phyloP scores from a whole-genome alignment of 2,113 vertebrate genomes.

The Aptenodytes patagonicus region DNA sequence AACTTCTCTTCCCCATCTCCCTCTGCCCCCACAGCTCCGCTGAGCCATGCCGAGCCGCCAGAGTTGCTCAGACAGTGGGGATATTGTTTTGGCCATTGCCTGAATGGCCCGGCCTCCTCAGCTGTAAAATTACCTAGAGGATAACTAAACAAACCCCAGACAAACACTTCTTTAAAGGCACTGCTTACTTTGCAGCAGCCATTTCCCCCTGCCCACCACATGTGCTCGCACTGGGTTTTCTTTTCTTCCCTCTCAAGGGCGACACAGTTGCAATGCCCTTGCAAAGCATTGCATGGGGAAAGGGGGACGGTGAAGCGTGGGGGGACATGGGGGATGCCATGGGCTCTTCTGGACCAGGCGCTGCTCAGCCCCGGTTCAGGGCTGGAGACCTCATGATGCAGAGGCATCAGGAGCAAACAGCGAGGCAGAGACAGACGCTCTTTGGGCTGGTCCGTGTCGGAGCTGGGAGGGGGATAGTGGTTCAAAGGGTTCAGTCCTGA shows the following conservation, averaged over 20 bases:
- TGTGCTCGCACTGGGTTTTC: background rate
- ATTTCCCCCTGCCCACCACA: conserved; percentile 40
- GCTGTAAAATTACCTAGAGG: conserved; percentile 72
- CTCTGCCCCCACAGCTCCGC: background rate
- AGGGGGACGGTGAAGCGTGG: accelerated
- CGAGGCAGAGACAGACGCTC: background rate
- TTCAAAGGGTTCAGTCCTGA: background rate
- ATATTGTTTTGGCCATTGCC: conserved; percentile 66
- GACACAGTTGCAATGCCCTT: background rate
- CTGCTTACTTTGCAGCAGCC: conserved; percentile 57
- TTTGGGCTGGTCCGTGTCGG: accelerated
- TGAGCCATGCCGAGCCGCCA: background rate
- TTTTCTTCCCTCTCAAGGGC: background rate
- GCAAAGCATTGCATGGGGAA: background rate
- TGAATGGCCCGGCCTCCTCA: conserved; percentile 36
- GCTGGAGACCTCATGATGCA: accelerated
- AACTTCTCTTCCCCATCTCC: background rate
- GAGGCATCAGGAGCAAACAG: background rate
- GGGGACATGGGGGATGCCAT: background rate
- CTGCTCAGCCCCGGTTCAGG: background rate
- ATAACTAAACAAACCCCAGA: conserved; percentile 70
- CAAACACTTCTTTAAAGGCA: conserved; percentile 66
- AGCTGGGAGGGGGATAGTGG: background rate
- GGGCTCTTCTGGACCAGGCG: background rate
- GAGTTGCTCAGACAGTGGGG: conserved; percentile 59